phyloP scores from a whole-genome alignment of 35 echinoderm and acorn worm genomes.

The Amphiura filiformis region DNA sequence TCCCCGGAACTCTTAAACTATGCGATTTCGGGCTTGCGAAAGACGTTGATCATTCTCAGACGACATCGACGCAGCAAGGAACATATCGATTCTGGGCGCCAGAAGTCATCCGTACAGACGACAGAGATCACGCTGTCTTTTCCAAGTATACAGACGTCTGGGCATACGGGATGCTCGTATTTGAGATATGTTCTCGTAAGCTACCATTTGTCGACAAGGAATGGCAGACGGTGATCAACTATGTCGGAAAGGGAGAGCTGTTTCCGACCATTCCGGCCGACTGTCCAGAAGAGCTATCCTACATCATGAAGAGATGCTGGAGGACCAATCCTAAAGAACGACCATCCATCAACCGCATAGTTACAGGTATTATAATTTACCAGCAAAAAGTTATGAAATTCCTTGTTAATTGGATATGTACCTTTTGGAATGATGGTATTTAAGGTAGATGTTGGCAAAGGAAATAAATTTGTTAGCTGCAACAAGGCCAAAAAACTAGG shows the following conservation, averaged over 20 bases:
- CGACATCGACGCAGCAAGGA: background rate
- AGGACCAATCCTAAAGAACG: background rate
- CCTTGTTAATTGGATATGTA: too few species aligned
- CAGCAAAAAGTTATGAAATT: too few species aligned
- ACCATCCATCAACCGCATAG: background rate
- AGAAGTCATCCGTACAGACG: background rate
- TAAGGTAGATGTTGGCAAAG: too few species aligned
- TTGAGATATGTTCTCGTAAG: background rate
- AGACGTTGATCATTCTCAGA: background rate
- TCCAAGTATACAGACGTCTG: background rate
- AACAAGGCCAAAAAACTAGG: too few species aligned
- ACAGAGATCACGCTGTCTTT: background rate
- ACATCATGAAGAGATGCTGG: background rate
- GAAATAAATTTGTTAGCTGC: too few species aligned
- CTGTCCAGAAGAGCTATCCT: background rate
- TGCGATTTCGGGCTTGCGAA: background rate
- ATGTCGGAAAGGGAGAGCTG: background rate
- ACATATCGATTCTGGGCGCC: background rate
- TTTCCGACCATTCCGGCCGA: background rate
- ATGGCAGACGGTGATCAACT: background rate
- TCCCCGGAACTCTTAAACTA: background rate
- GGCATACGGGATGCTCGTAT: background rate
- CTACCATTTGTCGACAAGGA: background rate
- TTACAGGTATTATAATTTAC: too few species aligned
- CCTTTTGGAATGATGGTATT: too few species aligned